Evolutionary conservation across 2,113 vertebrate species (phyloP).

Genomic region (Ia io): DNA sequence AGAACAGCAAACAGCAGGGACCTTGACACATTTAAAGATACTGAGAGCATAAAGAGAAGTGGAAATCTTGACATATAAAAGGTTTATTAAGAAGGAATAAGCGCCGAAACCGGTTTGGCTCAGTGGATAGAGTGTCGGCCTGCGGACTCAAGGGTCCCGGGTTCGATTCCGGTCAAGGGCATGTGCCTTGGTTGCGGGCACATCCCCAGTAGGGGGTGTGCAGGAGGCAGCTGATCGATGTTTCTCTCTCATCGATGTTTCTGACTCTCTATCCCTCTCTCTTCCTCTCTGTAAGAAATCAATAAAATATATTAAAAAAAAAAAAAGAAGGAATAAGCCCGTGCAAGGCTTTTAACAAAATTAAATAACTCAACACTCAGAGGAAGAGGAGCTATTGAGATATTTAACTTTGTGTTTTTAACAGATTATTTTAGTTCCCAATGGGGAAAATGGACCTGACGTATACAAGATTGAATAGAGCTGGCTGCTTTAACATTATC

Average conservation of each 20-base stretch:
- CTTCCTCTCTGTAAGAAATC: no score
- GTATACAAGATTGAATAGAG: background rate
- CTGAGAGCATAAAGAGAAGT: background rate
- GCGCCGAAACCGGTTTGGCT: no score
- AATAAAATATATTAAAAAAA: no score
- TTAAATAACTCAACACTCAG: background rate
- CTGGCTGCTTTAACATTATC: background rate
- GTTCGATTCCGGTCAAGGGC: no score
- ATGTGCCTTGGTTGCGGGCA: no score
- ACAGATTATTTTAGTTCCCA: background rate
- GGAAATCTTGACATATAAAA: background rate
- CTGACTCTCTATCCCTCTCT: no score
- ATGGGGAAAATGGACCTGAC: background rate
- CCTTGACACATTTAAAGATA: background rate
- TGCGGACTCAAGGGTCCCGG: no score
- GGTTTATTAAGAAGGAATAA: no score
- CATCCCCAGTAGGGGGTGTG: no score
- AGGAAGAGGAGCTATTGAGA: background rate
- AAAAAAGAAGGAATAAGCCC: background rate
- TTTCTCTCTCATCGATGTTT: no score
- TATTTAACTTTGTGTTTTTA: background rate
- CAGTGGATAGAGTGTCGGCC: no score
- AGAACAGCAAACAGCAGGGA: background rate
- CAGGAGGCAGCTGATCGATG: no score
- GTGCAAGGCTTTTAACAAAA: background rate